A percentile compares a stretch with the other conserved stretches of the same genome.
Evolutionary conservation across 2,888 invertebrate genomes (phyloP).

Genomic region (Brenthis ino): DNA sequence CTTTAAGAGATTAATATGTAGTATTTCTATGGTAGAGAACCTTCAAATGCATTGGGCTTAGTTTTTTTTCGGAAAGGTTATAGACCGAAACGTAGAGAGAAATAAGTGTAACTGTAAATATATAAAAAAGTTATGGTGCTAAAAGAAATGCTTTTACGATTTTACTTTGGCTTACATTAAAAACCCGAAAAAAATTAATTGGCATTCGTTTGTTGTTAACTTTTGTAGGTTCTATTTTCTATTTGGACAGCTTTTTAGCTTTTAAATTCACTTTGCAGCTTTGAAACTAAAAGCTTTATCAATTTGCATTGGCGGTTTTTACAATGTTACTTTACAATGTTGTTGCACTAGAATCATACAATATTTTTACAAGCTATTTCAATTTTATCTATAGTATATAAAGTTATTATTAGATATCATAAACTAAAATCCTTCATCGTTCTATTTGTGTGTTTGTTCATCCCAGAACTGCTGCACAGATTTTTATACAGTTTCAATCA

Average conservation of each 20-base stretch:
- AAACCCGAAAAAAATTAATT: conserved; percentile 25
- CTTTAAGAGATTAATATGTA: too few relatives aligned
- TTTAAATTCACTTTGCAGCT: conserved; percentile 15
- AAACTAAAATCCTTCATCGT: too few relatives aligned
- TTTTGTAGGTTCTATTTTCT: conserved; percentile 9
- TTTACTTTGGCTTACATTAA: conserved; percentile 32
- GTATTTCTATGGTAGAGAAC: too few relatives aligned
- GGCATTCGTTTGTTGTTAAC: conserved; percentile 25
- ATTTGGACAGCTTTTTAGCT: conserved; percentile 4
- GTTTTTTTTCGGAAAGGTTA: too few relatives aligned
- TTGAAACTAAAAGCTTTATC: conserved; percentile 14
- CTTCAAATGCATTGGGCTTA: too few relatives aligned
- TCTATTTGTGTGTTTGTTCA: too few relatives aligned
- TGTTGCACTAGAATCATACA: not conserved
- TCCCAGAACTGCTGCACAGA: too few relatives aligned
- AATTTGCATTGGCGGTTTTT: conserved; percentile 10
- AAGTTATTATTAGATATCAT: too few relatives aligned
- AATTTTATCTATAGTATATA: too few relatives aligned
- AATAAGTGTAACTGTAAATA: not conserved
- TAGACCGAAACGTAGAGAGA: too few relatives aligned
- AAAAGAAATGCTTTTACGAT: conserved; percentile 28
- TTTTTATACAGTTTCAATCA: too few relatives aligned
- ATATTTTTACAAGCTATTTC: not conserved
- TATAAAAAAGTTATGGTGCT: conserved; percentile 33
- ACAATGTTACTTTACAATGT: not conserved